Evolutionary conservation across 37 sponge, comb jelly and placozoan species (phyloP).

Genomic region (Beroe forskalii): DNA sequence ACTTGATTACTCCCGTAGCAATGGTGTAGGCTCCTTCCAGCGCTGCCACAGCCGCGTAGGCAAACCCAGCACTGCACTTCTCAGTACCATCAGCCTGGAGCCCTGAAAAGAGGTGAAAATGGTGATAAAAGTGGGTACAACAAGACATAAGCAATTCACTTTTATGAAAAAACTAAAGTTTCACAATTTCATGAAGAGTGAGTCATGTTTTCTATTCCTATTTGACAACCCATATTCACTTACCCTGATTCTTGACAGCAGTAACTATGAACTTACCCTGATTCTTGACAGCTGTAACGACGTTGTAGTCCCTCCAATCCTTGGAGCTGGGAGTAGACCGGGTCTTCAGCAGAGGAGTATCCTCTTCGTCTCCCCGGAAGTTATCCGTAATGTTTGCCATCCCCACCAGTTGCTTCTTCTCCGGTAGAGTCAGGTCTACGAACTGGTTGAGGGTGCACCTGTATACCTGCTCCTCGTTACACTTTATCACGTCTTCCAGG

Average conservation of each 20-base stretch:
- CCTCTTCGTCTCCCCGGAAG: background rate
- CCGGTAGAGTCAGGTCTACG: slow-evolving; percentile 12
- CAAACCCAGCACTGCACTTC: background rate
- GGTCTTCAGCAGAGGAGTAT: background rate
- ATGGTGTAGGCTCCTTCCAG: slow-evolving; percentile 43
- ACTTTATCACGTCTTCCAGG: background rate
- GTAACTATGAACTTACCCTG: too few species aligned
- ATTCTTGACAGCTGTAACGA: slow-evolving; percentile 25
- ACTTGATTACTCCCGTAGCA: slow-evolving; percentile 14
- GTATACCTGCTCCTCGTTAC: slow-evolving; percentile 46
- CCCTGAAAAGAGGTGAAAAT: background rate
- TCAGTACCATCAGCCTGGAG: background rate
- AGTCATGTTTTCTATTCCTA: too few species aligned
- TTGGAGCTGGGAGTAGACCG: background rate
- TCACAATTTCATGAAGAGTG: too few species aligned
- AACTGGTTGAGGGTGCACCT: slow-evolving; percentile 28
- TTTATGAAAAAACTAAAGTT: too few species aligned
- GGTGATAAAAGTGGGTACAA: too few species aligned
- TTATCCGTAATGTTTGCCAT: slow-evolving; percentile 36
- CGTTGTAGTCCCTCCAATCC: slow-evolving; percentile 38
- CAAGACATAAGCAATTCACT: too few species aligned
- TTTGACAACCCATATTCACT: too few species aligned
- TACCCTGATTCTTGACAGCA: too few species aligned
- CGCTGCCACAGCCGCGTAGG: background rate
- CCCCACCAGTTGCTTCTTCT: slow-evolving; percentile 24